Base-by-base conservation (phyloP, 1,140 invertebrate species). In the Lepidurus arcticus region DNA sequence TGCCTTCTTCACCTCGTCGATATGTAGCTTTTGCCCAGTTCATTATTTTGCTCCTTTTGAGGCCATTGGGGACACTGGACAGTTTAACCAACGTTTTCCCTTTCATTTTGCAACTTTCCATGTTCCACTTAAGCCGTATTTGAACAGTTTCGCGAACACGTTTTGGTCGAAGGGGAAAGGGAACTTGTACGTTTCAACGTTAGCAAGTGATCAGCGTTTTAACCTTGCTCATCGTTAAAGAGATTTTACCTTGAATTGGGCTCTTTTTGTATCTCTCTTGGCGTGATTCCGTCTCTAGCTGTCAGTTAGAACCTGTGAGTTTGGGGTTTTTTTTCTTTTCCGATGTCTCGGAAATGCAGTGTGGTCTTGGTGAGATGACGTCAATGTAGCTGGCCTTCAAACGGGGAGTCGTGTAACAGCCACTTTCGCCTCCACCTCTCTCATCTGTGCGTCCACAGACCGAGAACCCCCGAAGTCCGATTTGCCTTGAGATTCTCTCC, bases 401-500 rank as follows among this genome's bases (percentile, higher is more conserved):
- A 65, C 16, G 4, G 13, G n/a, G 13, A 65, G 53, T 65, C 53
- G 13, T 65, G 53, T 65, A 65, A 65, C 53, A 65, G 53, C 53
- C 53, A 65, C 53, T 65, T 65, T 65, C 53, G 53, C 53, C n/a
- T 65, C 53, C 21, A 65, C 53, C 53, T 65, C n/a, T 65, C 53
- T 65, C 34, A 65, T 21, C n/a, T 65, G n/a, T 65, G 13, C 53
- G 3, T 65, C 53, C 53, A 21, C 53, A 0, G 21, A 21, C 16
- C 53, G 53, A 11, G 53, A 13, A 65, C 53, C 53, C 53, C 9
- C 53, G 16, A 21, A 65, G 13, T 65, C 8, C 53, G 53, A 65
- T 65, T 34, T 65, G 53, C 53, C 53, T 65, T 65, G 53, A 65
- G 53, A 65, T 21, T 65, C 53, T 65, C 53, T 65, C 1, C 6